phyloP scores from a whole-genome alignment of 2,888 invertebrate species.

The Orthosia gracilis region DNA sequence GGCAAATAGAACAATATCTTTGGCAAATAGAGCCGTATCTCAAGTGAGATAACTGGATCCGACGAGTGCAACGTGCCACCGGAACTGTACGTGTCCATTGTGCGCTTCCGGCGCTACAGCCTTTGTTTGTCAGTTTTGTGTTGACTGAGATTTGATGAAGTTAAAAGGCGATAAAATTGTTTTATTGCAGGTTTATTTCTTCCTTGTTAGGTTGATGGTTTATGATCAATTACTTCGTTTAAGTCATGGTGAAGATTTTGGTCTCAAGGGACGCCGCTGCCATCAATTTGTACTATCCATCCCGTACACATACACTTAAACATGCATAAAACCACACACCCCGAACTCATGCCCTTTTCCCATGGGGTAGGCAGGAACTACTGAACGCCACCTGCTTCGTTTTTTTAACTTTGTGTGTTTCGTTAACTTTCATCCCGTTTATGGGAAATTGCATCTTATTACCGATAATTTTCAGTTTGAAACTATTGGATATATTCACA shows the following conservation, averaged over 20 bases:
- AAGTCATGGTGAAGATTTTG: background rate
- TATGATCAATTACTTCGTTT: background rate
- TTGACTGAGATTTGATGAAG: constrained; percentile 29
- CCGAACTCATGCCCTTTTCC: too few relatives aligned
- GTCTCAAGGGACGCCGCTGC: background rate
- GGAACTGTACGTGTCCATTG: constrained; percentile 63
- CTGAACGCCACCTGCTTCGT: too few relatives aligned
- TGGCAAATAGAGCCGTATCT: constrained; percentile 59
- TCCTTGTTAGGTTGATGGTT: constrained; percentile 15
- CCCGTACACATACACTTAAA: too few relatives aligned
- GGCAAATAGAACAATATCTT: constrained; percentile 62
- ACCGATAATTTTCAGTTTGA: background rate
- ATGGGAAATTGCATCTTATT: background rate
- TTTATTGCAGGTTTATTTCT: constrained; percentile 12
- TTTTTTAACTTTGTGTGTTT: too few relatives aligned
- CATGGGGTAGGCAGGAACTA: too few relatives aligned
- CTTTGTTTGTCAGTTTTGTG: constrained; percentile 46
- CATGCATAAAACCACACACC: too few relatives aligned
- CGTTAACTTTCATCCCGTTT: too few relatives aligned
- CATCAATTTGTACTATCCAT: background rate
- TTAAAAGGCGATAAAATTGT: constrained; percentile 34
- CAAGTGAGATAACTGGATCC: constrained; percentile 56
- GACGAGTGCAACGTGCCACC: constrained; percentile 47
- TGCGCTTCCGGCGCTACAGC: constrained; percentile 39
- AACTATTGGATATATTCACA: background rate